These are phyloP conservation scores for Myiopsitta monachus DNA, from an alignment of 2,113 vertebrate species.

Conservation along the genomic window DNA sequence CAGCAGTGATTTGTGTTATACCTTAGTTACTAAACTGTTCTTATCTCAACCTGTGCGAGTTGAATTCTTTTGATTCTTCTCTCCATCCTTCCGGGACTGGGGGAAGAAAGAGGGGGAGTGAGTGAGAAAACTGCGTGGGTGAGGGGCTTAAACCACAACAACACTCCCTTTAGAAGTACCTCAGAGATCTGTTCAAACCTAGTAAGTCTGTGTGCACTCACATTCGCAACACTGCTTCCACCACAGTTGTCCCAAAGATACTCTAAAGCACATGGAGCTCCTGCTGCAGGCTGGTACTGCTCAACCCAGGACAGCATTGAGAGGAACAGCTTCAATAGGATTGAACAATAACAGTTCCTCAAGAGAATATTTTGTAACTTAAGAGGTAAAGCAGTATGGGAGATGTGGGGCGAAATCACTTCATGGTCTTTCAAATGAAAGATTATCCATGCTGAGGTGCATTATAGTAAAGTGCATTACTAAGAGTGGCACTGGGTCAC, in stretches of 20 bases:
- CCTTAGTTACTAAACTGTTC: too few relatives aligned
- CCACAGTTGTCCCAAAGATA: background rate
- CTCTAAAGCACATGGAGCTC: background rate
- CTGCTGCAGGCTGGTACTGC: background rate
- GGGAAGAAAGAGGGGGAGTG: too few relatives aligned
- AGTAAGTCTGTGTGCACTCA: rapidly evolving
- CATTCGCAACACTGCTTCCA: background rate
- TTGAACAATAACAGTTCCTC: background rate
- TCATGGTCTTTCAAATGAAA: background rate
- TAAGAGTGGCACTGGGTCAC: background rate
- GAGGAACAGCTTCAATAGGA: background rate
- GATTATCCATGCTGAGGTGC: background rate
- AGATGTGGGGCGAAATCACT: background rate
- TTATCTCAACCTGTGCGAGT: too few relatives aligned
- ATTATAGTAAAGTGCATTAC: background rate
- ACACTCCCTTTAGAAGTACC: background rate
- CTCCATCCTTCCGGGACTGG: too few relatives aligned
- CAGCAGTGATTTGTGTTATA: too few relatives aligned
- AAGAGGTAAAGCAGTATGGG: background rate
- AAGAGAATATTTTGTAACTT: background rate
- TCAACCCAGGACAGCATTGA: too few relatives aligned
- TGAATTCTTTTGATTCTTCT: too few relatives aligned
- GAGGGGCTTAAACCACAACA: too few relatives aligned
- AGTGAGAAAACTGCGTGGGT: too few relatives aligned
- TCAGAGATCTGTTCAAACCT: background rate